Percentiles rank a stretch among this genome's conserved stretches.
Conservation (phyloP, 2,797 vertebrate species). For the Diceros bicornis region DNA sequence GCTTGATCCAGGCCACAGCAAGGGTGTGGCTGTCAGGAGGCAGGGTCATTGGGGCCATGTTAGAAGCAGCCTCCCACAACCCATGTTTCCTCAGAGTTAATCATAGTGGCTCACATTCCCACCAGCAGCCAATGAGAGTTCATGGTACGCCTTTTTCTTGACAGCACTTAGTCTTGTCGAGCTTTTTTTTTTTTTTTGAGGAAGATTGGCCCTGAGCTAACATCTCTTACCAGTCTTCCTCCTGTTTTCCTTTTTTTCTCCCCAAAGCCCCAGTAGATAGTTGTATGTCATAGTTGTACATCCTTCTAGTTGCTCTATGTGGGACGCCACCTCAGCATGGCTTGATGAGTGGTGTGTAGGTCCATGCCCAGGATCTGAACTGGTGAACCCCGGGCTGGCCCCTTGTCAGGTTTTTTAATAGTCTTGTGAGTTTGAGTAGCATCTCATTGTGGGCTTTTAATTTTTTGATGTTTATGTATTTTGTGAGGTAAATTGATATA, state of each 20-base stretch:
- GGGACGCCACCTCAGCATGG: too few species aligned
- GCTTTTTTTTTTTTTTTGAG: too few species aligned
- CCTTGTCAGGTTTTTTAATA: neutral
- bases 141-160: neutral
- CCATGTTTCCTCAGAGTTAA: neutral
- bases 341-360: too few species aligned
- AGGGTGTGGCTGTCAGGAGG: neutral
- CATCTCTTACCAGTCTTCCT: too few species aligned
- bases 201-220: too few species aligned
- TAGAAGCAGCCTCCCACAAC: neutral
- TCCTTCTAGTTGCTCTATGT: too few species aligned
- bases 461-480: neutral
- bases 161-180: neutral
- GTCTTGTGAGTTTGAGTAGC: neutral
- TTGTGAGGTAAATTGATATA: neutral
- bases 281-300: too few species aligned
- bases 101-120: neutral
- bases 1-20: neutral
- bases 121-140: neutral
- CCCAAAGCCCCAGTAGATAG: too few species aligned
- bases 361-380: too few species aligned
- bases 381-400: too few species aligned
- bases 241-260: too few species aligned
- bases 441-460: neutral
- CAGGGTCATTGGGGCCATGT: neutral